A percentile compares a stretch with the other conserved stretches of the same genome.
Evolutionary conservation across 2,113 vertebrate species (phyloP).

Genomic region (Scartelaos histophorus): DNA sequence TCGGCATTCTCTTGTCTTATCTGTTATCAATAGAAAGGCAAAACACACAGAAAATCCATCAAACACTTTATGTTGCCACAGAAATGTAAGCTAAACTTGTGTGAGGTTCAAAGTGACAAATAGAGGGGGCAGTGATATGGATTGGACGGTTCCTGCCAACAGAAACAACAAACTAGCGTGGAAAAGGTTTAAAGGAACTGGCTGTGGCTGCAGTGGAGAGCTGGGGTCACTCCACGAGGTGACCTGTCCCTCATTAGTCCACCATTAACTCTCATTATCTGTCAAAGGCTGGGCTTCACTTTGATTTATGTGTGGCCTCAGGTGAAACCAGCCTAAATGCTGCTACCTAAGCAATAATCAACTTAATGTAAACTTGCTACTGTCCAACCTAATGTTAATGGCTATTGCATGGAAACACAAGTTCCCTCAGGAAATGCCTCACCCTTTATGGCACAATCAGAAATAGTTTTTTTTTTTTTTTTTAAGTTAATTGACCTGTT

Average conservation of each 20-base stretch:
- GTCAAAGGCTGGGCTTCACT: slow-evolving; percentile 40
- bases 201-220: slow-evolving; percentile 30
- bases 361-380: slow-evolving; percentile 47
- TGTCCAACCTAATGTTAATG: slow-evolving; percentile 43
- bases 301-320: slow-evolving; percentile 60
- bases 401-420: slow-evolving; percentile 34
- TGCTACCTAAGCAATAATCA: slow-evolving; percentile 69
- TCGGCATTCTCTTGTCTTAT: slow-evolving; percentile 15
- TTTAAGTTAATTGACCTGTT: slow-evolving; percentile 9
- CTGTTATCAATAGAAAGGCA: slow-evolving; percentile 26
- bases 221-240: slow-evolving; percentile 40
- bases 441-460: slow-evolving; percentile 4
- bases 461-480: slow-evolving; percentile 4
- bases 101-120: background rate
- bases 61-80: slow-evolving; percentile 13
- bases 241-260: slow-evolving; percentile 67
- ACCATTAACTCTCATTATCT: slow-evolving; percentile 67
- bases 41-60: slow-evolving; percentile 27
- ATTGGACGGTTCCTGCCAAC: slow-evolving; percentile 25
- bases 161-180: slow-evolving; percentile 18
- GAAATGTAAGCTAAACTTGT: slow-evolving; percentile 1
- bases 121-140: slow-evolving; percentile 36
- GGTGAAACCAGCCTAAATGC: slow-evolving; percentile 62
- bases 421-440: background rate
- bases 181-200: slow-evolving; percentile 24